phyloP scores from a whole-genome alignment of 2,888 invertebrate species.

The Hololepta plana region DNA sequence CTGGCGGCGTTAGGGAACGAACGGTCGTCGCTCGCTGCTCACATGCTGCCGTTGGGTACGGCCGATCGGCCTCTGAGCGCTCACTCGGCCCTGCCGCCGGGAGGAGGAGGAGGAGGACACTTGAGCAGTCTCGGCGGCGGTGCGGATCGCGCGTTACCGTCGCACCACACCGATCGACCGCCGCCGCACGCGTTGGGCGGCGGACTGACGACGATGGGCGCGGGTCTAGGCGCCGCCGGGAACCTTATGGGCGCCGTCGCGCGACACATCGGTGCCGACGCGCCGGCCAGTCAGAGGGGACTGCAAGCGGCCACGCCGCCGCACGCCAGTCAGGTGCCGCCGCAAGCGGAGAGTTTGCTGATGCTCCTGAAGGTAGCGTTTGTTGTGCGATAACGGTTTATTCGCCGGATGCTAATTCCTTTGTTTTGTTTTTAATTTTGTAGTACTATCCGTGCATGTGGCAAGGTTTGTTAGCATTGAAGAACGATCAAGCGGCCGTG shows the following conservation, averaged over 20 bases:
- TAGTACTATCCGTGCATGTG: conserved; percentile 94
- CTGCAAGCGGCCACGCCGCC: conserved; percentile 42
- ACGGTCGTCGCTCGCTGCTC: conserved; percentile 18
- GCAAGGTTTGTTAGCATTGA: conserved; percentile 88
- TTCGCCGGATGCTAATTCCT: background rate
- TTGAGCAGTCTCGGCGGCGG: too few relatives aligned
- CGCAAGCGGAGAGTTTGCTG: conserved; percentile 66
- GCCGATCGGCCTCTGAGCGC: conserved; percentile 15
- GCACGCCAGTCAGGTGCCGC: conserved; percentile 61
- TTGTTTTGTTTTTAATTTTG: conserved; percentile 14
- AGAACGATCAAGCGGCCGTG: conserved; percentile 92
- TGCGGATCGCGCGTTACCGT: conserved; percentile 18
- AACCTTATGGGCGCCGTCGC: conserved; percentile 26
- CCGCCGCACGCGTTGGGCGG: conserved; percentile 16
- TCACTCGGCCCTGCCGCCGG: conserved; percentile 12
- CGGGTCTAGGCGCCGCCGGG: conserved; percentile 26
- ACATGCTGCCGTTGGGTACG: conserved; percentile 20
- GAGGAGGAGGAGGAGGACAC: conserved; percentile 8
- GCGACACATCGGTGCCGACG: conserved; percentile 29
- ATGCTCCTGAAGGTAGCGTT: conserved; percentile 47
- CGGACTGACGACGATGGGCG: conserved; percentile 23
- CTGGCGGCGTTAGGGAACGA: conserved; percentile 24
- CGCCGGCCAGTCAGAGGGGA: conserved; percentile 33
- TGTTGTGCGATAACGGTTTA: background rate
- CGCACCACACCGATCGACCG: conserved; percentile 11